These are phyloP conservation scores for Hydroisotoma schaefferi DNA, from an alignment of 2,888 invertebrate species.

Conservation along the genomic window DNA sequence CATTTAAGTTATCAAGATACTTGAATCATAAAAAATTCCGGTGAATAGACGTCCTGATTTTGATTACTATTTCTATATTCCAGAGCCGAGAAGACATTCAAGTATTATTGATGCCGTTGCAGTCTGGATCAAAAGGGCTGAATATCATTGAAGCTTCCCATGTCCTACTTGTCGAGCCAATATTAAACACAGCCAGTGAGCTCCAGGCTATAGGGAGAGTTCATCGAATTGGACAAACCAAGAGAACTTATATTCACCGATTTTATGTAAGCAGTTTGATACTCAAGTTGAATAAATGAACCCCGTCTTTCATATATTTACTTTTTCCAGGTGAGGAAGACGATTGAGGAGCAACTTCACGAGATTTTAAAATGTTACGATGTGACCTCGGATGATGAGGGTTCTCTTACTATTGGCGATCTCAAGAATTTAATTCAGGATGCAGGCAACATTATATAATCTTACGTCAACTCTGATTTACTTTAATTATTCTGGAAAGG, in stretches of 20 bases:
- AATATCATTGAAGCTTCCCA: constrained; percentile 76
- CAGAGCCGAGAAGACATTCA: constrained; percentile 49
- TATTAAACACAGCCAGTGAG: constrained; percentile 69
- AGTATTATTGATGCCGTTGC: constrained; percentile 65
- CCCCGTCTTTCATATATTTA: background rate
- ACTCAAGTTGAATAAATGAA: background rate
- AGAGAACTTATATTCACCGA: constrained; percentile 66
- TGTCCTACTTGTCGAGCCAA: constrained; percentile 70
- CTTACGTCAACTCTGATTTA: background rate
- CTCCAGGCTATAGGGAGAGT: constrained; percentile 73
- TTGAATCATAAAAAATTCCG: background rate
- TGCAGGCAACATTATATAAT: background rate
- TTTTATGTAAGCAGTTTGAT: constrained; percentile 58
- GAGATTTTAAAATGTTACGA: constrained; percentile 51
- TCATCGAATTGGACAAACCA: constrained; percentile 74
- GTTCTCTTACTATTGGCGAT: constrained; percentile 49
- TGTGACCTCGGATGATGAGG: constrained; percentile 44
- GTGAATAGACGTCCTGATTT: background rate
- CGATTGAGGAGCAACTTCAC: constrained; percentile 68
- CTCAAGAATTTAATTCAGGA: constrained; percentile 41
- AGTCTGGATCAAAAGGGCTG: constrained; percentile 70
- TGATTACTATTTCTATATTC: background rate
- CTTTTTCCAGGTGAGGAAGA: constrained; percentile 52
- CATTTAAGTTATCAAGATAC: background rate
- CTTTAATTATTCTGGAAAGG: background rate